Conservation (phyloP, 2,113 vertebrate genomes). For the Oenanthe oenanthe region DNA sequence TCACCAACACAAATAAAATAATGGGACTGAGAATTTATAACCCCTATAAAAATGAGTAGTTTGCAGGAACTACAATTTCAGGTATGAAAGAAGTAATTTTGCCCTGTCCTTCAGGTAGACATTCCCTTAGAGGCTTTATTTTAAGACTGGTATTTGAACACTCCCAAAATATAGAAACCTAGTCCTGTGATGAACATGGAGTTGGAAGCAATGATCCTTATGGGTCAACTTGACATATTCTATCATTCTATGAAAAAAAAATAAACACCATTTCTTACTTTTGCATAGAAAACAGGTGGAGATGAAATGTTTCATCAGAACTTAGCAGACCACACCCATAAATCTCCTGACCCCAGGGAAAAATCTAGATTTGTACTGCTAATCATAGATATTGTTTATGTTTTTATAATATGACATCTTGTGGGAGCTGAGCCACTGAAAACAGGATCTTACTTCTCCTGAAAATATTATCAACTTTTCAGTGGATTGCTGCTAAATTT, state of each 20-base stretch:
- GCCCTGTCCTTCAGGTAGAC: neutral
- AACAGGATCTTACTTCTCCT: neutral
- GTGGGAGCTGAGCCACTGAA: neutral
- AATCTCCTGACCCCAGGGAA: neutral
- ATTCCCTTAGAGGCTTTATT: neutral
- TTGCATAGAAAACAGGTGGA: neutral
- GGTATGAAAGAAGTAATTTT: neutral
- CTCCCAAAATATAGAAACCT: neutral
- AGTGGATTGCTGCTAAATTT: neutral
- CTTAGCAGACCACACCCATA: neutral
- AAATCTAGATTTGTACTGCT: neutral
- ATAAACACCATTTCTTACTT: neutral
- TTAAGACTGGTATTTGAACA: neutral
- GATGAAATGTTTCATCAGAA: neutral
- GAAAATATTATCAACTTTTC: neutral
- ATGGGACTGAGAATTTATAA: neutral
- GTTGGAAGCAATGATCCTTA: accelerated
- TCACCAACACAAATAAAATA: neutral
- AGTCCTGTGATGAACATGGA: neutral
- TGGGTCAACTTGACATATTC: neutral
- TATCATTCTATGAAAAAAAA: neutral
- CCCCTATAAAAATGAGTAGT: neutral
- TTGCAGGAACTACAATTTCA: neutral
- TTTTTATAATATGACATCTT: neutral
- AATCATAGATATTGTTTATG: neutral